A percentile compares a stretch with the other conserved stretches of the same genome.
Evolutionary conservation across 2,113 vertebrate species (phyloP).

Genomic region (Dipodomys spectabilis): DNA sequence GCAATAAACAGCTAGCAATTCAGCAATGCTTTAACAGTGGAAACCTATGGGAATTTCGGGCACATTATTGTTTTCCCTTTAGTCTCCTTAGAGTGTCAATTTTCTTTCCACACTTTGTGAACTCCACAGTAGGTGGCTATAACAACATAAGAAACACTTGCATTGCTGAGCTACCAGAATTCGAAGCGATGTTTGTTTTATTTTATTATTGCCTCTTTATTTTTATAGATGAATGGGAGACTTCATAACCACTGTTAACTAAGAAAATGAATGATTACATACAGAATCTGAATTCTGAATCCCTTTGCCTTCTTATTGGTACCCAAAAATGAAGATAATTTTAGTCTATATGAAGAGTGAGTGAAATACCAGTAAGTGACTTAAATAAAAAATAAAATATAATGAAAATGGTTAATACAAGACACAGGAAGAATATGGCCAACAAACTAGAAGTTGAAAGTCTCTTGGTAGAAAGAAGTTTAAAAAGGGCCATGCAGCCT

Average conservation of each 20-base stretch:
- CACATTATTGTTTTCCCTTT: background rate
- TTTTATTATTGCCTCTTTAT: background rate
- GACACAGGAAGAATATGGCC: background rate
- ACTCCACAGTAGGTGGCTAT: background rate
- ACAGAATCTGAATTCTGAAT: background rate
- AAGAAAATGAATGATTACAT: background rate
- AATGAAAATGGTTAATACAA: background rate
- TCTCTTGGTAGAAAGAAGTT: background rate
- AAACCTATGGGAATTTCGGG: background rate
- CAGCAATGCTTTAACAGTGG: background rate
- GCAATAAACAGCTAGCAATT: background rate
- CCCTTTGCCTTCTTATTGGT: background rate
- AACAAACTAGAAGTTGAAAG: background rate
- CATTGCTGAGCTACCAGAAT: background rate
- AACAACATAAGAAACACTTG: background rate
- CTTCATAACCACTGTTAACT: background rate
- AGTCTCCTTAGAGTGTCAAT: background rate
- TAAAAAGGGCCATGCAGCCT: background rate
- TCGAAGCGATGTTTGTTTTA: background rate
- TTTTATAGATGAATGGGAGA: background rate
- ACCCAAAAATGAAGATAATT: background rate
- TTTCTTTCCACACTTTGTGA: conserved; percentile 21
- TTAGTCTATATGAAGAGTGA: background rate
- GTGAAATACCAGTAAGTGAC: background rate
- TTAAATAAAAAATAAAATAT: conserved; percentile 17